Base-by-base conservation (phyloP, 2,888 invertebrate genomes). In the Liopterus haemorrhoidalis region DNA sequence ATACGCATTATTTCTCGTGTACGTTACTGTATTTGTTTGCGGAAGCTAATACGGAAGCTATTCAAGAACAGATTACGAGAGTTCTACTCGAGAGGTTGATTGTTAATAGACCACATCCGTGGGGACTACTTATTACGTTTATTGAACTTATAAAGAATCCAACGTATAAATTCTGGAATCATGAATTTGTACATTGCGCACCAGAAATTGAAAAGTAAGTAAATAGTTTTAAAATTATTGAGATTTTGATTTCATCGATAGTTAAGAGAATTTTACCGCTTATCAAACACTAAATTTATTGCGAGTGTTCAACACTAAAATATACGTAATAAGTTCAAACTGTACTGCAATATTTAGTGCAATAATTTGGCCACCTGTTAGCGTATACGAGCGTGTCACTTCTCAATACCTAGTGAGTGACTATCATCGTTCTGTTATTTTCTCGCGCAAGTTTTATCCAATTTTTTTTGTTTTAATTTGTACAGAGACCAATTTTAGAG, bases 1-100 rank as follows among this genome's bases (percentile, higher is more conserved):
- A 99, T 71, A 99, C 99, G 14, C 97, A 99, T 72, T 99, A 99
- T 73, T 99, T 99, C 75, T 96, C 96, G 62, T 96, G 97, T 67
- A 91, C 94, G 24, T 78, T 99, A 39, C 75, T 99, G 51, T 96
- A 97, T 68, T 74, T 99, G 57, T 99, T 99, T 70, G 91, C 91
- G 33, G 96, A 97, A 68, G 95, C 96, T 5, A 95, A 96, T 64
- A 86, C 91, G 0, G 94, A 96, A 69, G 92, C 93, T 4, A 93
- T 99, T 49, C 97, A 99, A 67, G 99, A 99, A 68, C 97, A 97
- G 68, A 96, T 97, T 41, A 96, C 95, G 0, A 74, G 96, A 61
- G 97, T 97, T 57, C 74, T 99, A 41, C 76, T 99, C 46, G 99
- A 99, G 66, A 75, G 99, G 56, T 76, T 99, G 48, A 97, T 99